A percentile compares a stretch with the other conserved stretches of the same genome.
Evolutionary conservation across 1,140 invertebrate species (phyloP).

Genomic region (Mesaphorura yosii): DNA sequence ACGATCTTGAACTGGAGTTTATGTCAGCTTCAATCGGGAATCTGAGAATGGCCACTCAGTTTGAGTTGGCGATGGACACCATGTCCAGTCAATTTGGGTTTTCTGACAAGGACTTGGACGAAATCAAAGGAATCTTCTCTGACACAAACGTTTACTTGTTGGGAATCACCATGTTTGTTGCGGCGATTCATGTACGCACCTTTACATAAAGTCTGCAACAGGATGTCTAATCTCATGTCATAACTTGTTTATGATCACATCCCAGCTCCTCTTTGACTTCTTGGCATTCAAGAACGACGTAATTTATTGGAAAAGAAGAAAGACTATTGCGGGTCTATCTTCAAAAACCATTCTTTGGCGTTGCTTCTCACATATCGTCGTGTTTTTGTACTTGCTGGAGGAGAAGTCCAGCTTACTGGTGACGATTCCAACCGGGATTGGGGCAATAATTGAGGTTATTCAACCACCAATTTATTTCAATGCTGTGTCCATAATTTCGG

Average conservation of each 20-base stretch:
- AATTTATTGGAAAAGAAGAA: slow-evolving; percentile 76
- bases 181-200: slow-evolving; percentile 78
- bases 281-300: slow-evolving; percentile 97
- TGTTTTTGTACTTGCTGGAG: slow-evolving; percentile 87
- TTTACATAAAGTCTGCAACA: no score
- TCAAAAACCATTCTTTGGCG: slow-evolving; percentile 80
- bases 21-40: slow-evolving; percentile 43
- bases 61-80: slow-evolving; percentile 62
- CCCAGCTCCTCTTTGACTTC: slow-evolving; percentile 85
- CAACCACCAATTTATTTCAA: neutral
- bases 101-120: slow-evolving; percentile 85
- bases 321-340: slow-evolving; percentile 78
- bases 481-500: neutral
- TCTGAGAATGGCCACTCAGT: slow-evolving; percentile 56
- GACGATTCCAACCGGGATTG: slow-evolving; percentile 72
- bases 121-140: slow-evolving; percentile 90
- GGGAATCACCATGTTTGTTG: slow-evolving; percentile 81
- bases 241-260: neutral
- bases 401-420: slow-evolving; percentile 85
- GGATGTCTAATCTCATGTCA: neutral
- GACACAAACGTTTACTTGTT: slow-evolving; percentile 91
- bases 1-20: slow-evolving; percentile 38
- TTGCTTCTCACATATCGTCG: slow-evolving; percentile 73
- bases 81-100: slow-evolving; percentile 71
- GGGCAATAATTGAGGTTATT: slow-evolving; percentile 69